Evolutionary conservation across 2,113 vertebrate genomes (phyloP), one percentile per base, ranked within the genome.

Genomic region (Centropus unirufus): DNA sequence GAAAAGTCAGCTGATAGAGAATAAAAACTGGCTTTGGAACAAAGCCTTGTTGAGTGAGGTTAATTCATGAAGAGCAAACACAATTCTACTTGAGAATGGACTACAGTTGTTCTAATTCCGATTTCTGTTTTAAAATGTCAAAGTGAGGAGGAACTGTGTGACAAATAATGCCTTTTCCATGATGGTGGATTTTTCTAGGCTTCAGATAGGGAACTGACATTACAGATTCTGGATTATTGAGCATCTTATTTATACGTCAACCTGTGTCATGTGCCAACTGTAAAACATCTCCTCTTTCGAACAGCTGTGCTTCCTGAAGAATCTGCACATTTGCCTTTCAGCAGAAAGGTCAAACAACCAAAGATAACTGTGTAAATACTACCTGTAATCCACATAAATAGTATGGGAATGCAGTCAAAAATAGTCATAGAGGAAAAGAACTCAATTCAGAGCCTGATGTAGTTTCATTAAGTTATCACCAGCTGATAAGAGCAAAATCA

Each of bases 1-100:
- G 90, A 62, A 14, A 54, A 95, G 81, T 89, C 81, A 89, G 47
- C 93, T 87, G 92, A 64, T 3, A 54, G 75, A 93, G 66, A 51
- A 26, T 23, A 52, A 64, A 90, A 30, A 61, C 63, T 0, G 4
- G 30, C 90, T 32, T 20, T 32, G 89, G 67, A 70, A 80, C 89
- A 92, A 92, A 93, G 89, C 32, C 63, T 47, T 42, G 84, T 77
- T 94, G 68, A 83, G 86, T 47, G 91, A 93, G 70, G 61, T 29
- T 74, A 63, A 9, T 87, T 36, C 61, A 17, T 4, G 54, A 55
- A 57, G 72, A 82, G 79, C 87, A 93, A 94, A 91, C 92, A 89
- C 59, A 34, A 3, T 39, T 29, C 42, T 42, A 24, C 66, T 51
- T 39, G 51, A 51, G 63, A 39, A 73, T 2, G 46, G 14, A 10